These are phyloP conservation scores for Spizaetus ornatus DNA, from an alignment of 2,113 vertebrate species.

Conservation along the genomic window DNA sequence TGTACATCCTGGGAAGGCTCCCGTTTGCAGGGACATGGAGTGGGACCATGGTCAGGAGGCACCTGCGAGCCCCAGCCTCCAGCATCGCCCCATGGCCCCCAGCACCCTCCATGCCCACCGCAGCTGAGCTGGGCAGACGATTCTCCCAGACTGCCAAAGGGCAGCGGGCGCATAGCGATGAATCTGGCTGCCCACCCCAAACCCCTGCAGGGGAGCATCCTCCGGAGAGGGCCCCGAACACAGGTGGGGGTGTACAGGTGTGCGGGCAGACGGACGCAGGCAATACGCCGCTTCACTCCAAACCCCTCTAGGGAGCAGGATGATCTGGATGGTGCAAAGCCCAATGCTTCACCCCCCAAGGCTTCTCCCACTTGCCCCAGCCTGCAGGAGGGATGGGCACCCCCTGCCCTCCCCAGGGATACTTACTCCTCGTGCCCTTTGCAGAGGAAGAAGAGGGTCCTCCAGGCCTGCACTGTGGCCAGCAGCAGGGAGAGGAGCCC, in stretches of 20 bases:
- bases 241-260: accelerated
- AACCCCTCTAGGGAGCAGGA: neutral
- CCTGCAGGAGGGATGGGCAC: neutral
- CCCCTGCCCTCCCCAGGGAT: neutral
- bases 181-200: neutral
- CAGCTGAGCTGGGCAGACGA: neutral
- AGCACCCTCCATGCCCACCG: neutral
- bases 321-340: neutral
- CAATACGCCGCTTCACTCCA: neutral
- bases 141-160: neutral
- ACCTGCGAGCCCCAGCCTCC: neutral
- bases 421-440: constrained; percentile 98
- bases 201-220: neutral
- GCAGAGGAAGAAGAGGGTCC: constrained; percentile 92
- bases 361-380: neutral
- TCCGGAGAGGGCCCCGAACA: neutral
- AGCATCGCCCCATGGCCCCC: neutral
- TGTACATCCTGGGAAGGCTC: too few species aligned
- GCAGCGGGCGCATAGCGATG: accelerated
- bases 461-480: constrained; percentile 93
- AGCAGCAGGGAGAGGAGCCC: constrained; percentile 89
- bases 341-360: neutral
- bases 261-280: neutral
- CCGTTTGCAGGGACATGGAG: neutral
- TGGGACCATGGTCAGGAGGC: neutral